Percentiles rank a stretch among this genome's conserved stretches.
Evolutionary conservation across 1,140 invertebrate genomes (phyloP).

Genomic region (Heliconius hermathena): DNA sequence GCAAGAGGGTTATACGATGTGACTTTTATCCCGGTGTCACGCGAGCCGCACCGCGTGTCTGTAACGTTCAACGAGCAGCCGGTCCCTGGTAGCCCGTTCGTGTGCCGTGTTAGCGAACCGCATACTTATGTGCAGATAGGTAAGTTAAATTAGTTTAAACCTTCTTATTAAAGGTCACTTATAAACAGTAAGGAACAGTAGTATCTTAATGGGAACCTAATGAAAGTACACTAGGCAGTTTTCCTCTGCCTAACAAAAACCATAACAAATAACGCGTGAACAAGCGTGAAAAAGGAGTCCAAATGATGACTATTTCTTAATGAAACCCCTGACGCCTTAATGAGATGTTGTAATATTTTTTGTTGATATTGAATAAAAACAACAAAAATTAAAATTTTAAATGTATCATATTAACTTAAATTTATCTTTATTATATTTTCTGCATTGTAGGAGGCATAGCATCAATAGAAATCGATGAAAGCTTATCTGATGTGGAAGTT

Average conservation of each 20-base stretch:
- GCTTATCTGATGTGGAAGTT: conserved; percentile 82
- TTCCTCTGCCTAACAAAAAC: too few relatives aligned
- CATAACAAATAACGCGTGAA: too few relatives aligned
- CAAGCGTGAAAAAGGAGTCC: too few relatives aligned
- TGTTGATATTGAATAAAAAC: too few relatives aligned
- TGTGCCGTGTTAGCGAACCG: conserved; percentile 96
- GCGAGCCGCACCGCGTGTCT: conserved; percentile 95
- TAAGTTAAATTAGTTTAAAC: conserved; percentile 38
- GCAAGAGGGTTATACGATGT: conserved; percentile 97
- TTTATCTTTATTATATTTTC: background rate
- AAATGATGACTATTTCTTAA: too few relatives aligned
- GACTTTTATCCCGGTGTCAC: conserved; percentile 95
- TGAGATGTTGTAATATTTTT: too few relatives aligned
- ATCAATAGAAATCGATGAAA: conserved; percentile 82
- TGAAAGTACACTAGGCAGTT: too few relatives aligned
- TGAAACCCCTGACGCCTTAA: too few relatives aligned
- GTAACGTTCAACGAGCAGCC: conserved; percentile 98
- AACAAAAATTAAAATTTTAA: background rate
- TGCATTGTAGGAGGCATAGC: conserved; percentile 71
- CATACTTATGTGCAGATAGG: conserved; percentile 84
- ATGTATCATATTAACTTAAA: background rate
- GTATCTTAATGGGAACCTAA: too few relatives aligned
- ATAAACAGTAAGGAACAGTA: too few relatives aligned
- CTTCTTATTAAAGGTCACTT: too few relatives aligned
- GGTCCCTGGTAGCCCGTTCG: conserved; percentile 95